Evolutionary conservation across 1,140 invertebrate genomes (phyloP), one percentile per base, ranked within the genome.

Genomic region (Gryon sp.): DNA sequence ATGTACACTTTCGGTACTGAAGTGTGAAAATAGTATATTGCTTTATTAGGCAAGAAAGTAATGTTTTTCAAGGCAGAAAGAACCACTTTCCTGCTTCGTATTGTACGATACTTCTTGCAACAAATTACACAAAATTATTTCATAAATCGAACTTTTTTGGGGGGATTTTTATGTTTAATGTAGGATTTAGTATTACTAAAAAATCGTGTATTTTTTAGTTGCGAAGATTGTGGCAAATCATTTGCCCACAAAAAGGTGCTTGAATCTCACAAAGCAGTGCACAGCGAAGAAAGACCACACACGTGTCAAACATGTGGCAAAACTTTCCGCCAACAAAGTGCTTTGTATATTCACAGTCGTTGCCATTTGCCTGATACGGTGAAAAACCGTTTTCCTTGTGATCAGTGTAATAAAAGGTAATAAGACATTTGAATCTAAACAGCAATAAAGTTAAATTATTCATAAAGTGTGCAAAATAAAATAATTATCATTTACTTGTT

Each of bases 391-490:
- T 90, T 86, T 80, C 89, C 88, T 6, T 92, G 91, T 75, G 90
- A 91, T 81, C 89, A 91, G 28, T 91, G 91, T 80, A 89, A 90
- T 41, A 91, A 92, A 82, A 87, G 86, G 82, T 90, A 84, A 77
- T 72, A 41, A 36, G n/a, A n/a, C n/a, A n/a, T n/a, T n/a, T n/a
- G n/a, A n/a, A n/a, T n/a, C n/a, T n/a, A n/a, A n/a, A n/a, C n/a
- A n/a, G n/a, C n/a, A n/a, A n/a, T n/a, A n/a, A n/a, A n/a, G n/a
- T n/a, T n/a, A n/a, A n/a, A n/a, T n/a, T n/a, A n/a, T 14, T 38
- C 11, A 12, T 38, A 4, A 38, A 15, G 2, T 38, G 12, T n/a
- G 14, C 14, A 38, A 14, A 12, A 5, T 59, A 52, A 8, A 43
- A 38, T 11, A 16, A 24, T 15, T 20, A 20, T 24, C 7, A n/a